Evolutionary conservation across 2,888 invertebrate genomes (phyloP), one percentile per base, ranked within the genome.

Genomic region (Smittia aterrima): DNA sequence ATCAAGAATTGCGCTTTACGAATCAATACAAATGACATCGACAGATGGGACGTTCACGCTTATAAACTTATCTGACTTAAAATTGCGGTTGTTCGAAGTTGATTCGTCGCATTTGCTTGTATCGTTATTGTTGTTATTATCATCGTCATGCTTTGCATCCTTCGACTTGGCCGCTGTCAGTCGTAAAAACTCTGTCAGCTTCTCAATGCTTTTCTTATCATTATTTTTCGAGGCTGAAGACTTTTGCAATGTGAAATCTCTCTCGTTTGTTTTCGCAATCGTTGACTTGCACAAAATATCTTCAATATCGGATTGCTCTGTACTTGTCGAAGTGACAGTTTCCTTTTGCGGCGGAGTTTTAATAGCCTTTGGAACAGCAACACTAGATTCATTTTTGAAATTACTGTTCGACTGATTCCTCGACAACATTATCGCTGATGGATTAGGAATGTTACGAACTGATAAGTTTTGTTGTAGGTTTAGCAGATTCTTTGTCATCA

Each of bases 391-490:
- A 38, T 38, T 25, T 58, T 58, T 58, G 4, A 58, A 18, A n/a
- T 4, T 13, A 16, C 25, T 54, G 22, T 53, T 54, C 20, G 32
- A n/a, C 18, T 72, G 58, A 62, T 72, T 72, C 6, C 72, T 32
- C 9, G 18, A 38, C 72, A 85, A 84, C 53, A 87, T 85, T 77
- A 88, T 77, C 7, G 87, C 83, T 71, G 87, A 87, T 3, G 88
- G 88, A 80, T 88, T 88, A 3, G 88, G 88, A 76, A 89, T 88
- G 77, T 86, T 88, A 54, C 88, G 82, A 25, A 88, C 86, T 22
- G 85, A 86, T 75, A 87, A 87, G 78, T 88, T 88, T 76, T 83
- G 83, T 16, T 82, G 83, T 13, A 79, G 85, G 81, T 78, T 62
- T 1, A 74, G 22, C 40, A 24, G 38, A 11, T 47, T 64, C 22